Percentiles rank a stretch among this genome's conserved stretches.
phyloP scores from a whole-genome alignment of 2,113 vertebrate species.

The Prolemur simus region DNA sequence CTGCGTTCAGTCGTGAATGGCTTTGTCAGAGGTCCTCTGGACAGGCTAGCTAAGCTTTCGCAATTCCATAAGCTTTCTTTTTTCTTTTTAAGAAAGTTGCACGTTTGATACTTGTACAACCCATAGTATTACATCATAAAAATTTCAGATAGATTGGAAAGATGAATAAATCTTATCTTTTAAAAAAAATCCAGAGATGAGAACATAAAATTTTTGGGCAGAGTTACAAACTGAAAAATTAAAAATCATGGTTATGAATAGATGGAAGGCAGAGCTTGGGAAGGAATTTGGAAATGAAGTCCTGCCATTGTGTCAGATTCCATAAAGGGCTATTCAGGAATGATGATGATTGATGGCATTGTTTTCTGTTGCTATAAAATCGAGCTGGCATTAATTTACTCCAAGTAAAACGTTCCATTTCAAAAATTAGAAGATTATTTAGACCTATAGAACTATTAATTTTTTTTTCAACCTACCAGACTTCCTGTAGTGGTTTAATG shows the following conservation, averaged over 20 bases:
- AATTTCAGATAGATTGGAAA: background rate
- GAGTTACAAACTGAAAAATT: background rate
- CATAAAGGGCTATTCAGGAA: background rate
- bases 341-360: background rate
- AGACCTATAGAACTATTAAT: background rate
- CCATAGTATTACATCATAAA: background rate
- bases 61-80: background rate
- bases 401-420: background rate
- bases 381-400: background rate
- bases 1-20: background rate
- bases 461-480: background rate
- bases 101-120: background rate
- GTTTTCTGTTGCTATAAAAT: background rate
- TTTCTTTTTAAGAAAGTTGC: background rate
- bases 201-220: background rate
- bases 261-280: background rate
- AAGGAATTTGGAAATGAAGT: background rate
- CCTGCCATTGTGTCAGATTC: background rate
- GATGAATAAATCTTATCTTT: background rate
- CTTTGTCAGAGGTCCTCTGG: background rate
- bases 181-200: background rate
- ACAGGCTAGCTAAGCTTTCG: background rate
- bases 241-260: background rate
- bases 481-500: background rate
- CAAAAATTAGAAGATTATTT: background rate